Conservation (phyloP, 2,797 vertebrate genomes). For the Anabacerthia variegaticeps region DNA sequence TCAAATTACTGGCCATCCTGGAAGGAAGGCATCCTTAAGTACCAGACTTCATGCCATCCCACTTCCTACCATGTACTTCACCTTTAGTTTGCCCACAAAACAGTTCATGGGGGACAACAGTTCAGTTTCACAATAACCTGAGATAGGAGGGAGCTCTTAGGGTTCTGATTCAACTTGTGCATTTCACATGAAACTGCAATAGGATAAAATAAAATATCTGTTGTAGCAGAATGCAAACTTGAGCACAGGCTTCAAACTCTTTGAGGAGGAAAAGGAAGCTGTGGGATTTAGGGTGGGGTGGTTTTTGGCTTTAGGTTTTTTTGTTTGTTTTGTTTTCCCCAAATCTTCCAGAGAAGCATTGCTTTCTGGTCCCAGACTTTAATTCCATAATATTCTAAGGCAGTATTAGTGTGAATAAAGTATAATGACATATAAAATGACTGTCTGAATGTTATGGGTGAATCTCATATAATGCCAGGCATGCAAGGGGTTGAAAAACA, state of each 20-base stretch:
- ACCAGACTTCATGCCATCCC: not conserved
- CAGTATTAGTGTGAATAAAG: not conserved
- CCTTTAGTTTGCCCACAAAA: not conserved
- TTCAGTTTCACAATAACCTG: not conserved
- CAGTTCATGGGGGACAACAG: rapidly evolving
- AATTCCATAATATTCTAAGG: not conserved
- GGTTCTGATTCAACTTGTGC: not conserved
- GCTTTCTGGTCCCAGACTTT: not conserved
- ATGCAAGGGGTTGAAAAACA: not conserved
- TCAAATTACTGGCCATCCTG: not conserved
- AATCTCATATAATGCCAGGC: not conserved
- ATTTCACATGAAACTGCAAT: not conserved
- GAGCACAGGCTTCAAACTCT: not conserved
- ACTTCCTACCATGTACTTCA: not conserved
- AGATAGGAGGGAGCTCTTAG: not conserved
- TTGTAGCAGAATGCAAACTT: not conserved
- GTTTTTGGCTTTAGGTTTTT: not conserved
- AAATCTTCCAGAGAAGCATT: not conserved
- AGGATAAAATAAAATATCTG: not conserved
- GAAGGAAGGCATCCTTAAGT: not conserved
- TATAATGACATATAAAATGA: not conserved
- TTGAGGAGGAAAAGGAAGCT: not conserved
- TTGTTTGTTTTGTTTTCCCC: not conserved
- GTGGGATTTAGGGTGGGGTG: rapidly evolving
- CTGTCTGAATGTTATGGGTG: not conserved